These are phyloP conservation scores for Acrobasis repandana DNA, from an alignment of 2,888 invertebrate genomes.

Conservation along the genomic window DNA sequence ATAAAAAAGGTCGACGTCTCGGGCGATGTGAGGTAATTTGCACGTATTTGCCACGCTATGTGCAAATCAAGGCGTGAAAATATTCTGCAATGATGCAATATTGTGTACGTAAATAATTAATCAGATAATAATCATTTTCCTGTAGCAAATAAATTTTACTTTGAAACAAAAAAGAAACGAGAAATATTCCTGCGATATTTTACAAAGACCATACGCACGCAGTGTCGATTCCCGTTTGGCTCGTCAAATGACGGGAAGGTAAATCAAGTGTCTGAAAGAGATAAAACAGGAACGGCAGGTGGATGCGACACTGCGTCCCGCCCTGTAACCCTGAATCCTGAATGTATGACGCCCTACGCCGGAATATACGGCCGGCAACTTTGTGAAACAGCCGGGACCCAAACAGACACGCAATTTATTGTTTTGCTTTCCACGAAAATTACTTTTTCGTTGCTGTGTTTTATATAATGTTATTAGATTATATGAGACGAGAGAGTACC, in stretches of 20 bases:
- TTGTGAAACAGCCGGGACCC: slow-evolving; percentile 47
- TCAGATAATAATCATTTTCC: not conserved
- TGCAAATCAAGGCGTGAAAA: slow-evolving; percentile 7
- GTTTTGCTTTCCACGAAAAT: slow-evolving; percentile 46
- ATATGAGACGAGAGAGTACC: not conserved
- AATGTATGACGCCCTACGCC: slow-evolving; percentile 47
- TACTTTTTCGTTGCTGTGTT: slow-evolving; percentile 33
- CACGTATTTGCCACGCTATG: slow-evolving; percentile 3
- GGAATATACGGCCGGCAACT: slow-evolving; percentile 51
- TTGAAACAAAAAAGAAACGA: not conserved
- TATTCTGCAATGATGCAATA: not conserved
- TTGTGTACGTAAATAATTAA: not conserved
- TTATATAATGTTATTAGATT: slow-evolving; percentile 6
- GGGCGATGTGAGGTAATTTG: slow-evolving; percentile 10
- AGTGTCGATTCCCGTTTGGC: slow-evolving; percentile 1
- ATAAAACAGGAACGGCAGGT: slow-evolving; percentile 46
- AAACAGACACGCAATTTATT: slow-evolving; percentile 53
- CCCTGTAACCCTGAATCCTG: slow-evolving; percentile 38
- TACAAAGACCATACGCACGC: not conserved
- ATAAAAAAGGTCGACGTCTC: slow-evolving; percentile 10
- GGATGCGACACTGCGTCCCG: slow-evolving; percentile 44
- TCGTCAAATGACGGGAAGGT: slow-evolving; percentile 27
- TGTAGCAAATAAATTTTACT: too few species aligned
- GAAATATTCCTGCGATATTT: not conserved
- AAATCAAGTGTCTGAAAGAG: slow-evolving; percentile 35